Percentiles rank a stretch among this genome's conserved stretches.
Evolutionary conservation across 1,140 invertebrate genomes (phyloP).

Genomic region (Wiebesia pumilae): DNA sequence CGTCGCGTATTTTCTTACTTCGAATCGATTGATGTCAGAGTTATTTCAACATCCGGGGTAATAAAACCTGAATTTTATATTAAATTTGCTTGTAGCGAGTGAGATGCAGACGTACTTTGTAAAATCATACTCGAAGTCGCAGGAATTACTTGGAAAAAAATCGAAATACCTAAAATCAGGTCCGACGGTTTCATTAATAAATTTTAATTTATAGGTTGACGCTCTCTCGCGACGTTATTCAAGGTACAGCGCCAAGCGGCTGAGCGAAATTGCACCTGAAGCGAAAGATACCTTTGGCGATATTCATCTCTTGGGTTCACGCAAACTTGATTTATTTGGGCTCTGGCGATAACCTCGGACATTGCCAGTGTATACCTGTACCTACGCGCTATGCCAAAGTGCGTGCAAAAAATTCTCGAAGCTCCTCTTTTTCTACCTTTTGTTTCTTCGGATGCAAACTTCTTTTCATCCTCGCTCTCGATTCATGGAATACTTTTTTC

Average conservation of each 20-base stretch:
- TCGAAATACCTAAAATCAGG: background rate
- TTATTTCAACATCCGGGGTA: background rate
- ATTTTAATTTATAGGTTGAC: slow-evolving; percentile 23
- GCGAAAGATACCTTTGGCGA: slow-evolving; percentile 54
- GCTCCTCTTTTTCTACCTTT: slow-evolving; percentile 58
- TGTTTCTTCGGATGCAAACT: slow-evolving; percentile 52
- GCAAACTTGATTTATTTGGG: slow-evolving; percentile 69
- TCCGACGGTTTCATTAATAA: background rate
- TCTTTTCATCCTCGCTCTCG: background rate
- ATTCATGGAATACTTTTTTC: slow-evolving; percentile 38
- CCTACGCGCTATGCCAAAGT: slow-evolving; percentile 44
- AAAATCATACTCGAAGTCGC: background rate
- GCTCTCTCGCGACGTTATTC: background rate
- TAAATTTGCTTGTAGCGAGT: too few species aligned
- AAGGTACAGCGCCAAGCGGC: background rate
- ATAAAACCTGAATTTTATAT: background rate
- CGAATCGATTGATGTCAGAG: background rate
- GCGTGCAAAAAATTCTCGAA: slow-evolving; percentile 57
- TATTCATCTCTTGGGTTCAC: slow-evolving; percentile 65
- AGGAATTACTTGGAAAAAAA: background rate
- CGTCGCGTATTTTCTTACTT: background rate
- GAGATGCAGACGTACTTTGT: too few species aligned
- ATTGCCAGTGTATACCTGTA: slow-evolving; percentile 44
- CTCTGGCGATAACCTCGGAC: slow-evolving; percentile 61
- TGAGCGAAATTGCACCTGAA: slow-evolving; percentile 45